Percentiles rank a stretch among this genome's conserved stretches.
Evolutionary conservation across 2,797 vertebrate species (phyloP).

Genomic region (Otus scops): DNA sequence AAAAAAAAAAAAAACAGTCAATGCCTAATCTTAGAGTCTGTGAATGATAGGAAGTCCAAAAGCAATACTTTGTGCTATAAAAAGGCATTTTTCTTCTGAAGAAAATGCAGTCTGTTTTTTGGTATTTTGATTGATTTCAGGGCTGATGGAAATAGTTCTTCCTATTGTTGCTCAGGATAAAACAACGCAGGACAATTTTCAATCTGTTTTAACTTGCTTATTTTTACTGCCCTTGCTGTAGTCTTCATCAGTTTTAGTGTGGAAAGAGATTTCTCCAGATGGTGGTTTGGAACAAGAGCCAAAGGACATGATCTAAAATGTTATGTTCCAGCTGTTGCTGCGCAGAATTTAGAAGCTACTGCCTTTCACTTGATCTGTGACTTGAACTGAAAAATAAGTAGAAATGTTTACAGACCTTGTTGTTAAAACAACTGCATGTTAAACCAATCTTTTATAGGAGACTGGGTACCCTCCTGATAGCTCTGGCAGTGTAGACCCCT

Average conservation of each 20-base stretch:
- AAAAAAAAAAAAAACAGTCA: background rate
- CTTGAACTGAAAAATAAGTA: background rate
- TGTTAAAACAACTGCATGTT: background rate
- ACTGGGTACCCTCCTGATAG: background rate
- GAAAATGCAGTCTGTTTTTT: background rate
- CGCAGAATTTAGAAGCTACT: background rate
- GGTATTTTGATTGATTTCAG: background rate
- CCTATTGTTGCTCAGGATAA: background rate
- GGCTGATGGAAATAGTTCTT: background rate
- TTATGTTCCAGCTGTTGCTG: constrained; percentile 46
- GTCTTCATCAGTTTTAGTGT: background rate
- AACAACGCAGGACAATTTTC: constrained; percentile 2
- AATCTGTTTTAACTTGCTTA: background rate
- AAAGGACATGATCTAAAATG: constrained; percentile 42
- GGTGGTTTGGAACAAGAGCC: constrained; percentile 47
- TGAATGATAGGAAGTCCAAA: background rate
- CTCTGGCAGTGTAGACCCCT: background rate
- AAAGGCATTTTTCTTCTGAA: background rate
- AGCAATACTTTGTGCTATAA: background rate
- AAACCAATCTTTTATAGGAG: background rate
- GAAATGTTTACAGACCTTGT: background rate
- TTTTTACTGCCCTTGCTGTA: constrained; percentile 32
- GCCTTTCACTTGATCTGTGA: background rate
- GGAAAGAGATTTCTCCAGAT: constrained; percentile 54
- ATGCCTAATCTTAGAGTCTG: background rate